These are phyloP conservation scores for Sinosuthora webbiana DNA, from an alignment of 2,113 vertebrate species.

Conservation along the genomic window DNA sequence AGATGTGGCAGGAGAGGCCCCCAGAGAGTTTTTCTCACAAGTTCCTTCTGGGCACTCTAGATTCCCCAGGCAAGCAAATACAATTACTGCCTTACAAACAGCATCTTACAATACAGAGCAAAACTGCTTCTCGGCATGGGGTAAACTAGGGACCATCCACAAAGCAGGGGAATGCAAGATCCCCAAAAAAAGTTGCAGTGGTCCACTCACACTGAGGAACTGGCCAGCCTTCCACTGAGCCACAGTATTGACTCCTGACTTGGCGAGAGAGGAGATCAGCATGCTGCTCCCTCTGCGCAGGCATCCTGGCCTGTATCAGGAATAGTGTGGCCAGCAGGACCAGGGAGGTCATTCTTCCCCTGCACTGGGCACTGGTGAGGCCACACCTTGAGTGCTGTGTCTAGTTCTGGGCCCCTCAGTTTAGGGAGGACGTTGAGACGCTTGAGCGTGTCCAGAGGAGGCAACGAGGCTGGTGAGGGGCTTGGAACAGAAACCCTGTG, in stretches of 20 bases:
- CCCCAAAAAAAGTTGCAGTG: not conserved
- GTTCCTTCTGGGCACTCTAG: not conserved
- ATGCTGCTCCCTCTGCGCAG: not conserved
- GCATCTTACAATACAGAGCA: not conserved
- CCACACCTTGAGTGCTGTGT: not conserved
- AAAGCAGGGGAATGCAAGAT: not conserved
- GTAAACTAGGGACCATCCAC: not conserved
- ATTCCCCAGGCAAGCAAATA: constrained; percentile 16
- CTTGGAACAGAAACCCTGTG: not conserved
- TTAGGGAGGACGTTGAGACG: not conserved
- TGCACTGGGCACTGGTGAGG: not conserved
- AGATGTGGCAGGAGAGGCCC: not conserved
- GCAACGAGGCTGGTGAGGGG: not conserved
- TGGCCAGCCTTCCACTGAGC: not conserved
- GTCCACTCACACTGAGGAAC: not conserved
- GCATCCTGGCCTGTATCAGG: not conserved
- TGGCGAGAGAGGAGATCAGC: not conserved
- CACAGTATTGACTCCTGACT: not conserved
- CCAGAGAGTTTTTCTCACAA: not conserved
- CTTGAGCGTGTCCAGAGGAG: not conserved
- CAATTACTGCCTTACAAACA: not conserved
- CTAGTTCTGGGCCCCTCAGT: not conserved
- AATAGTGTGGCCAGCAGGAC: not conserved
- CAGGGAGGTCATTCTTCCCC: not conserved
- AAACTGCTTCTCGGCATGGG: not conserved